Evolutionary conservation across 1,140 invertebrate species (phyloP).

Genomic region (Drosophila bocki): DNA sequence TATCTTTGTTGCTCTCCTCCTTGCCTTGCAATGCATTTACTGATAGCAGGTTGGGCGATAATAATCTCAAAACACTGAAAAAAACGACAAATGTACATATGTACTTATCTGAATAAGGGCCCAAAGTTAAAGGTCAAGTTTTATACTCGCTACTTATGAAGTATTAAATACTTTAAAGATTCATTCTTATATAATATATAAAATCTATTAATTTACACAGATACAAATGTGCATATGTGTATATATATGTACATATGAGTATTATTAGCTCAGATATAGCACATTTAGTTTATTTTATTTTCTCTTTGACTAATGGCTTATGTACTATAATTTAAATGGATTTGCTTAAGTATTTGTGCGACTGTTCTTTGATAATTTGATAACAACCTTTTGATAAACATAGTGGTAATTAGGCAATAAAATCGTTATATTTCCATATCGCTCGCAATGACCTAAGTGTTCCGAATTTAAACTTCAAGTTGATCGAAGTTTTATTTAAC

Average conservation of each 20-base stretch:
- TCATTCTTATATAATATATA: not conserved
- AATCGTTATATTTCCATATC: not conserved
- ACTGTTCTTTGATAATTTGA: not conserved
- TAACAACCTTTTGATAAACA: not conserved
- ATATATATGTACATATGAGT: not conserved
- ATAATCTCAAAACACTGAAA: constrained; percentile 27
- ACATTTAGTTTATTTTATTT: not conserved
- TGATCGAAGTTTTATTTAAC: too few relatives aligned
- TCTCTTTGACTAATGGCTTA: not conserved
- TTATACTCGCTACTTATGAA: not conserved
- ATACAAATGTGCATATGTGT: too few relatives aligned
- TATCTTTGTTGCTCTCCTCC: constrained; percentile 39
- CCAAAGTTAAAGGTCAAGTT: not conserved
- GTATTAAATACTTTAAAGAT: not conserved
- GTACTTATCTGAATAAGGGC: not conserved
- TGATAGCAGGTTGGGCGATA: constrained; percentile 46
- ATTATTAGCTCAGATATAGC: not conserved
- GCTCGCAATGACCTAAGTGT: not conserved
- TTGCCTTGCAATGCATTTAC: constrained; percentile 31
- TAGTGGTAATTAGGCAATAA: not conserved
- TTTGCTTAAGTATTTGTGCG: not conserved
- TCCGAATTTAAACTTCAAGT: not conserved
- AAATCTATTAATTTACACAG: not conserved
- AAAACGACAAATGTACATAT: not conserved
- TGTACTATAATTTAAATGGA: not conserved